Conservation (phyloP, 2,113 vertebrate genomes). For the Porphyrio hochstetteri region DNA sequence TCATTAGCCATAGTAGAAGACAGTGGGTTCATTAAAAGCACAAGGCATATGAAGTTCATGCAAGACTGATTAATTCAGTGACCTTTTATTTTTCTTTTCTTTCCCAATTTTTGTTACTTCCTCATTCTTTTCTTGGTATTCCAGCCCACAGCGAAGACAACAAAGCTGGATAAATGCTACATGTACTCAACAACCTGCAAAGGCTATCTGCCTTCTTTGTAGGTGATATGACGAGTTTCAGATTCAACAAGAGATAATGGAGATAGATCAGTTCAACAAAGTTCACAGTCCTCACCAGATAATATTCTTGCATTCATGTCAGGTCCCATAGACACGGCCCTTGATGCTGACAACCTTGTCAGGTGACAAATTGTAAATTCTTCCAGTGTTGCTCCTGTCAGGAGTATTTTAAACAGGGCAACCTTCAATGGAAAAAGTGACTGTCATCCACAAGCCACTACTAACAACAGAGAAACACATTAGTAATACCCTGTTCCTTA, state of each 20-base stretch:
- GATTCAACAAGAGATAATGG: background rate
- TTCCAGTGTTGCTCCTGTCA: background rate
- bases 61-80: background rate
- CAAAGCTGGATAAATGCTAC: background rate
- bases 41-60: background rate
- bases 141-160: background rate
- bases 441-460: background rate
- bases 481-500: background rate
- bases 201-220: background rate
- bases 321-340: background rate
- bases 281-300: background rate
- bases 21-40: background rate
- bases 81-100: background rate
- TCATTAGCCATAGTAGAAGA: background rate
- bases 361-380: slow-evolving; percentile 16
- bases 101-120: background rate
- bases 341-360: background rate
- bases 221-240: background rate
- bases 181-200: background rate
- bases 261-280: background rate
- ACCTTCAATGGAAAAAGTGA: background rate
- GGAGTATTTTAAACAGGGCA: background rate
- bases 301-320: background rate
- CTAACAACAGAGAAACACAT: background rate
- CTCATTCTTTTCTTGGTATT: background rate